phyloP scores from a whole-genome alignment of 1,140 invertebrate species.

The Cydia pomonella region DNA sequence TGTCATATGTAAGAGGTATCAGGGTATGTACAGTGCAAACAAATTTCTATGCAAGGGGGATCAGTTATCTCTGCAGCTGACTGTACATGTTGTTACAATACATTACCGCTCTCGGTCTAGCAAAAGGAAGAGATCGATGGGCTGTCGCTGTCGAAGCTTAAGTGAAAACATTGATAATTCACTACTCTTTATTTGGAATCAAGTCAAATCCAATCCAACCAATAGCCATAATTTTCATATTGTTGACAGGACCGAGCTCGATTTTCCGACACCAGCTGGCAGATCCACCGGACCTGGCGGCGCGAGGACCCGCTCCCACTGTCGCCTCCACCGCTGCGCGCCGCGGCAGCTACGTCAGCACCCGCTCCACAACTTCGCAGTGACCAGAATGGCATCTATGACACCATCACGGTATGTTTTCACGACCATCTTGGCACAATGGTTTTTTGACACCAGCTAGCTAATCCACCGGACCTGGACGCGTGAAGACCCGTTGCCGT shows the following conservation, averaged over 20 bases:
- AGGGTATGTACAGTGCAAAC: no score
- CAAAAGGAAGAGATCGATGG: no score
- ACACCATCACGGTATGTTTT: slow-evolving; percentile 72
- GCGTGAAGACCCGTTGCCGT: no score
- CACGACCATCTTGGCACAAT: no score
- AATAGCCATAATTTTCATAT: slow-evolving; percentile 14
- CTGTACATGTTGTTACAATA: no score
- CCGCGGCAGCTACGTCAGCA: slow-evolving; percentile 42
- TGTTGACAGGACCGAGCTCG: slow-evolving; percentile 80
- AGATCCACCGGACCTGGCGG: slow-evolving; percentile 81
- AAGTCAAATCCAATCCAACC: neutral
- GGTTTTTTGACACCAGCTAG: no score
- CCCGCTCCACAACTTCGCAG: slow-evolving; percentile 50
- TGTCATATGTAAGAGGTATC: no score
- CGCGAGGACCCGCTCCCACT: slow-evolving; percentile 65
- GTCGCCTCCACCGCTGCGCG: slow-evolving; percentile 53
- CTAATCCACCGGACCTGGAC: no score
- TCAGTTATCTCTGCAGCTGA: no score
- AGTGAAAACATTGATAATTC: slow-evolving; percentile 1
- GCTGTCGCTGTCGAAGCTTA: no score
- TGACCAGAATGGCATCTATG: slow-evolving; percentile 74
- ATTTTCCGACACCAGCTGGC: slow-evolving; percentile 83
- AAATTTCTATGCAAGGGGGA: no score
- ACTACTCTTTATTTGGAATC: slow-evolving; percentile 19
- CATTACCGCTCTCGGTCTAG: no score